A percentile compares a stretch with the other conserved stretches of the same genome.
Conservation (phyloP, 2,888 invertebrate species). For the Dolichopus griseipennis region DNA sequence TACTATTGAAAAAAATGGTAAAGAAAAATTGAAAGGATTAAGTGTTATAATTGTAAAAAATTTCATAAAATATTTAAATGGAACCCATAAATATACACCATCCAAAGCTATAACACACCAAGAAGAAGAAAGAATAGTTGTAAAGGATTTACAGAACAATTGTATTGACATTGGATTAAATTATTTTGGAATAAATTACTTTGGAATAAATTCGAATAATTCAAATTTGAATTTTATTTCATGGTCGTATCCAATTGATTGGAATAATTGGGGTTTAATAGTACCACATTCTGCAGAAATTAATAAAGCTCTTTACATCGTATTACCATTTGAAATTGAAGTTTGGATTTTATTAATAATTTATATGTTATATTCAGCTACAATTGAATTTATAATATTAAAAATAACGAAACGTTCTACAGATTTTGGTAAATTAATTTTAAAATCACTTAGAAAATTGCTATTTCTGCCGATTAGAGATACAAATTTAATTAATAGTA, state of each 20-base stretch:
- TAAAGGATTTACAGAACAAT: too few relatives aligned
- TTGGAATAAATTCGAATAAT: neutral
- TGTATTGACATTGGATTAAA: neutral
- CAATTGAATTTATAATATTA: neutral
- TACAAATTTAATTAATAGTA: neutral
- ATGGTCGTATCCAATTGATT: neutral
- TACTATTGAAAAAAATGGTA: neutral
- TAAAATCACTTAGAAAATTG: neutral
- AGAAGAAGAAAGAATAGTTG: too few relatives aligned
- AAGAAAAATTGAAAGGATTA: neutral
- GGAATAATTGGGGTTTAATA: neutral
- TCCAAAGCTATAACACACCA: neutral
- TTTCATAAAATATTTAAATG: neutral
- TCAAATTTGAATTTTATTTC: neutral
- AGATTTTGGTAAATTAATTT: neutral
- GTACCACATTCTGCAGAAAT: neutral
- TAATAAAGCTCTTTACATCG: neutral
- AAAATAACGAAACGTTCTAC: neutral
- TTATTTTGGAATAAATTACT: neutral
- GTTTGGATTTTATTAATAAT: neutral
- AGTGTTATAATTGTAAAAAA: neutral
- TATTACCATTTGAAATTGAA: neutral
- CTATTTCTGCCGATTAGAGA: neutral
- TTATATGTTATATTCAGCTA: neutral
- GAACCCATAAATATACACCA: neutral